phyloP scores from a whole-genome alignment of 2,888 invertebrate species.

The Leptopilina myrica region DNA sequence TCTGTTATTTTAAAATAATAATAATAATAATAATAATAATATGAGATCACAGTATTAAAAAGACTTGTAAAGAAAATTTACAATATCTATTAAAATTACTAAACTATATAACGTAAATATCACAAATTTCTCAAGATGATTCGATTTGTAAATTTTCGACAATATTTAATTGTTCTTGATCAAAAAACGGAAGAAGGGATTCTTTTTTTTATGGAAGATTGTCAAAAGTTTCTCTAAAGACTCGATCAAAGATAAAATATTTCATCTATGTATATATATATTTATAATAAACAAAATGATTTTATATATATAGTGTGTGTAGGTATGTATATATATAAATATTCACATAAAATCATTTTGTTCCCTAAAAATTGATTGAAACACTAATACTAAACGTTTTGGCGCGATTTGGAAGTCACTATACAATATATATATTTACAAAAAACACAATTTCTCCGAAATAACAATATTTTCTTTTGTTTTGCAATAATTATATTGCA shows the following conservation, averaged over 20 bases:
- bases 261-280: background rate
- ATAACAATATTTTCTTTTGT: conserved; percentile 58
- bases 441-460: conserved; percentile 63
- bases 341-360: conserved; percentile 42
- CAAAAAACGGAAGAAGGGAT: background rate
- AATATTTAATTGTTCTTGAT: background rate
- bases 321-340: background rate
- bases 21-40: conserved; percentile 11
- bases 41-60: conserved; percentile 35
- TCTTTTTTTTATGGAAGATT: background rate
- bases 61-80: conserved; percentile 6
- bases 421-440: conserved; percentile 66
- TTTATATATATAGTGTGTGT: background rate
- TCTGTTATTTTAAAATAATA: conserved; percentile 27
- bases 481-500: conserved; percentile 54
- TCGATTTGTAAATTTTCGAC: background rate
- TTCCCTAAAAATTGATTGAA: conserved; percentile 47
- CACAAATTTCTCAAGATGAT: background rate
- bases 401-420: conserved; percentile 47
- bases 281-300: too few relatives aligned
- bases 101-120: background rate
- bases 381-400: conserved; percentile 36
- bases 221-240: conserved; percentile 25
- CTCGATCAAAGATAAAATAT: conserved; percentile 18
- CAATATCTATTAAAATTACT: conserved; percentile 13